phyloP scores from a whole-genome alignment of 2,888 invertebrate genomes.

The Drosophila parthenogenetica region DNA sequence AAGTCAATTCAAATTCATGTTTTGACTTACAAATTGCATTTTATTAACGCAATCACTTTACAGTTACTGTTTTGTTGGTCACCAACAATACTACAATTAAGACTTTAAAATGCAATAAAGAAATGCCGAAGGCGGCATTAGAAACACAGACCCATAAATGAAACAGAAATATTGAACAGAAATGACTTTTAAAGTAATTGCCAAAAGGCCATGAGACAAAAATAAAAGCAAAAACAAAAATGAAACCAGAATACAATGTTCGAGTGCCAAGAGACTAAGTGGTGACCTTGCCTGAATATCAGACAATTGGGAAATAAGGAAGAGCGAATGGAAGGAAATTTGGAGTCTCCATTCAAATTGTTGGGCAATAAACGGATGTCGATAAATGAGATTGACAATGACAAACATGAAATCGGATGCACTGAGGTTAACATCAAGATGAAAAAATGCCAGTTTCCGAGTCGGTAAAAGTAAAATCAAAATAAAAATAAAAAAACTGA shows the following conservation, averaged over 20 bases:
- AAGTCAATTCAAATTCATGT: neutral
- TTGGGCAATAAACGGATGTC: conserved; percentile 72
- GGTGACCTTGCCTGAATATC: conserved; percentile 44
- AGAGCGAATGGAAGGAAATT: conserved; percentile 25
- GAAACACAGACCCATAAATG: conserved; percentile 4
- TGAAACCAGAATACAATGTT: conserved; percentile 23
- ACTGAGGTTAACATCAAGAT: conserved; percentile 61
- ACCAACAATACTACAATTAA: conserved; percentile 5
- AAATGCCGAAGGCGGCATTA: neutral
- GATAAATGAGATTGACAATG: conserved; percentile 79
- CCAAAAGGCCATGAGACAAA: conserved; percentile 13
- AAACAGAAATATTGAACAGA: conserved; percentile 10
- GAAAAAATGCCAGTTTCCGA: conserved; percentile 54
- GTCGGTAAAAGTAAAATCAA: conserved; percentile 52
- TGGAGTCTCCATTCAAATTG: conserved; percentile 64
- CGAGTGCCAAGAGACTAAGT: conserved; percentile 31
- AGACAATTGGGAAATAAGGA: conserved; percentile 32
- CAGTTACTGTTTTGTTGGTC: neutral
- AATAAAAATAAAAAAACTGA: conserved; percentile 33
- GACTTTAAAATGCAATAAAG: conserved; percentile 10
- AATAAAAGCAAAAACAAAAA: conserved; percentile 8
- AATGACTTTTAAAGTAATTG: conserved; percentile 40
- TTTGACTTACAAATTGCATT: neutral
- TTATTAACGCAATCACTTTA: neutral
- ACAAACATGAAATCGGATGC: conserved; percentile 76